Base-by-base conservation (phyloP, 2,888 invertebrate species). In the Stenolophus ochropezus region DNA sequence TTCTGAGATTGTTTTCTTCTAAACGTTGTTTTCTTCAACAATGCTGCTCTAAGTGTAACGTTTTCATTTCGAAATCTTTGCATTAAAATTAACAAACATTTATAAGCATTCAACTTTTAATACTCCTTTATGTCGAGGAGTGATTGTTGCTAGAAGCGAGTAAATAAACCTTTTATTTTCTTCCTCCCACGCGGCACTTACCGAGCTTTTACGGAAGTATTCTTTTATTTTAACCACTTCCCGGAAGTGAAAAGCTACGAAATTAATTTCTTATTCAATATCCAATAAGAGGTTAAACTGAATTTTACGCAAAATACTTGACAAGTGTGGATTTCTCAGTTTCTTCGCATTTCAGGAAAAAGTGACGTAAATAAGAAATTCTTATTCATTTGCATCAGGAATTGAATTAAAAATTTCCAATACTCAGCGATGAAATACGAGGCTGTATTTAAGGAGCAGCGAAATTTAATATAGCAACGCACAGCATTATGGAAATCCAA, bases 21-120 rank as follows among this genome's bases (percentile, higher is more conserved):
- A 77, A 77, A 77, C 61, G 49, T 61, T 61, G 42, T 77, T 77
- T 77, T 58, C 21, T 47, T 77, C 8, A 42, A 71, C 71, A 71
- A 71, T 71, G 71, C 16, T 42, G 4, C n/a, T 18, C 47, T 71
- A 42, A 42, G 33, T 42, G 33, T 42, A 11, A 11, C 8, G 33
- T 42, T 42, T 42, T 42, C 4, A 42, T 42, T 42, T 42, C 33
- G 33, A 42, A 42, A 42, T 8, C 11, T 42, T 42, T 42, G 33
- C 33, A 42, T 42, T 42, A 42, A 42, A 42, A 42, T 42, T 42
- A 42, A 42, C 11, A 42, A 33, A 42, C 8, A 42, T 42, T 33
- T 42, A 42, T 42, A 8, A 8, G 33, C 2, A 42, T 42, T 42
- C 33, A 42, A 33, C 6, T 42, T 42, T 42, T 42, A 42, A 42